These are phyloP conservation scores for Hydrochoerus hydrochaeris DNA, from an alignment of 2,113 vertebrate genomes.

Conservation along the genomic window DNA sequence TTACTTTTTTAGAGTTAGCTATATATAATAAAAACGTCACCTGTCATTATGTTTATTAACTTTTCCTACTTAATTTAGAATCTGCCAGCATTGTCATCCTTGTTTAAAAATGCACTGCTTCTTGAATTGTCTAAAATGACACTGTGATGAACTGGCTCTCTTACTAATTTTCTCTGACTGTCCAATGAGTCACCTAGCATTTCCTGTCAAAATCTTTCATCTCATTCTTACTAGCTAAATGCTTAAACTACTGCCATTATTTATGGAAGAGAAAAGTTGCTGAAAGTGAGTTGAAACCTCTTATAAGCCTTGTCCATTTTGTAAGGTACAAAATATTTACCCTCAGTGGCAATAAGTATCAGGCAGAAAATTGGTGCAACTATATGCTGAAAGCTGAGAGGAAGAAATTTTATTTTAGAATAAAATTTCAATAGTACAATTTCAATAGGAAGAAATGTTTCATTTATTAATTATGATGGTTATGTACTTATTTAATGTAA, in stretches of 20 bases:
- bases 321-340: not conserved
- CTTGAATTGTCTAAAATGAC: constrained; percentile 28
- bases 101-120: constrained; percentile 36
- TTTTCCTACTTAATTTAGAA: constrained; percentile 37
- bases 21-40: not conserved
- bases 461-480: not conserved
- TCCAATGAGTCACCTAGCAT: constrained; percentile 66
- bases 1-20: not conserved
- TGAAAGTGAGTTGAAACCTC: constrained; percentile 37
- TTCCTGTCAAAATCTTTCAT: constrained; percentile 66
- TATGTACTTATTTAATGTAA: not conserved
- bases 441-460: not conserved
- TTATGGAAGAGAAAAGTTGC: constrained; percentile 41
- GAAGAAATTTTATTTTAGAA: not conserved
- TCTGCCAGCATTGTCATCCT: not conserved
- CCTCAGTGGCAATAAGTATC: not conserved
- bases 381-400: not conserved
- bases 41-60: constrained; percentile 29
- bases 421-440: not conserved
- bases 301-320: constrained; percentile 17
- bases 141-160: constrained; percentile 19
- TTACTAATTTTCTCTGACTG: constrained; percentile 67
- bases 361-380: not conserved
- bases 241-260: constrained; percentile 47
- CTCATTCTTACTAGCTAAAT: constrained; percentile 54